phyloP scores from a whole-genome alignment of 2,888 invertebrate genomes.

The Ormyrus nitidulus region DNA sequence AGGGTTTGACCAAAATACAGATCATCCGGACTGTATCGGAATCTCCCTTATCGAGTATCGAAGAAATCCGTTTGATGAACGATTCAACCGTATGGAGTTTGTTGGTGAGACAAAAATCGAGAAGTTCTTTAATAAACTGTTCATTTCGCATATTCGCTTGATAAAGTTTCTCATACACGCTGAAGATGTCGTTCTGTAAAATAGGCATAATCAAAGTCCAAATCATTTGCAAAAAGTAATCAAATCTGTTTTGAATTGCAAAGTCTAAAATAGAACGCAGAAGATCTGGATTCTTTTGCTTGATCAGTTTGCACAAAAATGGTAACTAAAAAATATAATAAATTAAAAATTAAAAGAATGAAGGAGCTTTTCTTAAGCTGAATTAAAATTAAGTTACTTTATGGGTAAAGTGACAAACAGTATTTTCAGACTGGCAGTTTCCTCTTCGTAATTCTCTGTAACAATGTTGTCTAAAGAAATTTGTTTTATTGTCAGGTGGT shows the following conservation, averaged over 20 bases:
- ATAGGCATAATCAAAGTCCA: slow-evolving; percentile 34
- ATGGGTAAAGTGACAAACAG: slow-evolving; percentile 26
- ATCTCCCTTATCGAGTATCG: slow-evolving; percentile 19
- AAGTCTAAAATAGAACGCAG: slow-evolving; percentile 24
- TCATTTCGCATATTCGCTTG: neutral
- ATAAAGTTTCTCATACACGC: slow-evolving; percentile 39
- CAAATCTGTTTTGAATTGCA: slow-evolving; percentile 19
- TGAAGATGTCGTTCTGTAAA: slow-evolving; percentile 23
- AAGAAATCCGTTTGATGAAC: slow-evolving; percentile 39
- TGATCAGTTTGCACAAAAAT: slow-evolving; percentile 16
- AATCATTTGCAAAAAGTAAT: slow-evolving; percentile 20
- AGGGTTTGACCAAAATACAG: slow-evolving; percentile 32
- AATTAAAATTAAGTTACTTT: slow-evolving; percentile 18
- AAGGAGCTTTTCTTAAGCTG: neutral
- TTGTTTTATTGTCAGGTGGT: neutral
- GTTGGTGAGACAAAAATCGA: slow-evolving; percentile 29
- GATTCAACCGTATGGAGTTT: slow-evolving; percentile 33
- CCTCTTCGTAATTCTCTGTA: slow-evolving; percentile 33
- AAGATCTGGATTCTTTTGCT: neutral
- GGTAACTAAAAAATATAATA: slow-evolving; percentile 17
- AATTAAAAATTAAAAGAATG: neutral
- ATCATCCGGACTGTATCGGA: slow-evolving; percentile 25
- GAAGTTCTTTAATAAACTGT: neutral
- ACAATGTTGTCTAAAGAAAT: slow-evolving; percentile 40
- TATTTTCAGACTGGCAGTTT: slow-evolving; percentile 8